These are phyloP conservation scores for Onychomys torridus DNA, from an alignment of 2,797 vertebrate genomes.

Conservation along the genomic window DNA sequence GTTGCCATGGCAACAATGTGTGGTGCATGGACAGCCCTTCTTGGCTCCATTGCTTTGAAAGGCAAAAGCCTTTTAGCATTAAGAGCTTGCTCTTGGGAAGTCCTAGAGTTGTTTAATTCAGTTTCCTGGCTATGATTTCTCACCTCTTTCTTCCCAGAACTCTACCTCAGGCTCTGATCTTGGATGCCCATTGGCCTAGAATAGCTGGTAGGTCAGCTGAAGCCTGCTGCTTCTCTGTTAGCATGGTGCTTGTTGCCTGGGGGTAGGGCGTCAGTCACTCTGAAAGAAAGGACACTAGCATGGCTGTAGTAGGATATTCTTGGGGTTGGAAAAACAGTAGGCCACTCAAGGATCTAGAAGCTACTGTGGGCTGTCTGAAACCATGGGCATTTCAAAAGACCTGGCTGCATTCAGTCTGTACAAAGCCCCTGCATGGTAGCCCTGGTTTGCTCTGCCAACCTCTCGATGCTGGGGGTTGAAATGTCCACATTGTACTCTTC, in stretches of 20 bases:
- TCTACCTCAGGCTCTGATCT: not conserved
- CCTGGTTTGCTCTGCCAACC: not conserved
- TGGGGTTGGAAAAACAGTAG: not conserved
- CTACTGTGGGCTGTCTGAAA: not conserved
- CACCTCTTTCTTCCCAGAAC: not conserved
- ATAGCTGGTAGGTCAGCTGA: not conserved
- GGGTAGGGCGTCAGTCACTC: not conserved
- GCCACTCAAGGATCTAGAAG: not conserved
- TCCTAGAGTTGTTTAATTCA: not conserved
- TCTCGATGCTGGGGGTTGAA: not conserved
- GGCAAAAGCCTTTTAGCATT: not conserved
- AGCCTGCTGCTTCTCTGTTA: not conserved
- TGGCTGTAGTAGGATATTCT: not conserved
- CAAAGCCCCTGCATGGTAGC: not conserved
- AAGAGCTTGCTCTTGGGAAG: not conserved
- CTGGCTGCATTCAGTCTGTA: not conserved
- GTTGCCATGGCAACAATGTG: not conserved
- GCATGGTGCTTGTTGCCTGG: not conserved
- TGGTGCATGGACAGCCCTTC: not conserved
- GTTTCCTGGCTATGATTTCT: not conserved
- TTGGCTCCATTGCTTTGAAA: conserved; percentile 14
- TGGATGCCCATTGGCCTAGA: not conserved
- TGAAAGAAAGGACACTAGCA: not conserved
- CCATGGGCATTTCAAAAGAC: not conserved
- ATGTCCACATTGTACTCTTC: not conserved